phyloP scores from a whole-genome alignment of 2,797 vertebrate species.

The Malacoraja senta region DNA sequence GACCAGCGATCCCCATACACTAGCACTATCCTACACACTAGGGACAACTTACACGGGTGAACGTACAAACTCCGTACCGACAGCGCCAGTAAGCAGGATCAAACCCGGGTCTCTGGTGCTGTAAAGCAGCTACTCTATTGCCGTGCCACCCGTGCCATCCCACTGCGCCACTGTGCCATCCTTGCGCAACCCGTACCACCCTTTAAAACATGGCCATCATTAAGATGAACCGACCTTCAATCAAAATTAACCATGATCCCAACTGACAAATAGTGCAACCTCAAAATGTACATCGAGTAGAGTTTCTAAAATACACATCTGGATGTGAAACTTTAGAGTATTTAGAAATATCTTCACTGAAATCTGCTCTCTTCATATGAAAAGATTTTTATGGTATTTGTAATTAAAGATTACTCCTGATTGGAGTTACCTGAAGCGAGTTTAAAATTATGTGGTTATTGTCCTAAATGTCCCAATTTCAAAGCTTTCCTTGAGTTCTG shows the following conservation, averaged over 20 bases:
- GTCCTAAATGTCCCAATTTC: too few relatives aligned
- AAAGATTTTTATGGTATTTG: background rate
- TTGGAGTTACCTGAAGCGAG: background rate
- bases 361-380: background rate
- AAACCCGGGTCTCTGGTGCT: too few relatives aligned
- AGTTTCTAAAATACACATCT: background rate
- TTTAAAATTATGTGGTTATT: too few relatives aligned
- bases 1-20: too few relatives aligned
- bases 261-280: background rate
- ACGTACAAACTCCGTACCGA: too few relatives aligned
- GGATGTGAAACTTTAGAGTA: background rate
- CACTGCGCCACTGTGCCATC: too few relatives aligned
- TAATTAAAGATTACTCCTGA: background rate
- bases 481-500: background rate
- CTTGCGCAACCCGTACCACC: too few relatives aligned
- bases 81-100: too few relatives aligned
- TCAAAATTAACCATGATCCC: background rate
- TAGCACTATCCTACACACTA: too few relatives aligned
- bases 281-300: background rate
- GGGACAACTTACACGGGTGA: too few relatives aligned
- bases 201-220: background rate
- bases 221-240: background rate
- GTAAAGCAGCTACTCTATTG: too few relatives aligned
- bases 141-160: too few relatives aligned
- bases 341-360: background rate